phyloP scores from a whole-genome alignment of 2,797 vertebrate genomes.

The Leptoclinus maculatus region DNA sequence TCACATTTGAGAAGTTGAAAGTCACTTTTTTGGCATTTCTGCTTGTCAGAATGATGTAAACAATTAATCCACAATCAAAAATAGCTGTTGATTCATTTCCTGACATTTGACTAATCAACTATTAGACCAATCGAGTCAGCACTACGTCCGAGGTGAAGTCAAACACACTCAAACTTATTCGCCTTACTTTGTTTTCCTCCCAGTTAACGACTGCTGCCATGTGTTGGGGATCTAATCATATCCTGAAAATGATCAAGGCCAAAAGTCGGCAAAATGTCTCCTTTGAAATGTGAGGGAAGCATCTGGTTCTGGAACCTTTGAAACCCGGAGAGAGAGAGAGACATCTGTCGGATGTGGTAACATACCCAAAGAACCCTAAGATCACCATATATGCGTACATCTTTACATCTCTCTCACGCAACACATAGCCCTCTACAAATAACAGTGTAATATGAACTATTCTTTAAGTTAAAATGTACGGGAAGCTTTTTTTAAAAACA shows the following conservation, averaged over 20 bases:
- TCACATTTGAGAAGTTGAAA: neutral
- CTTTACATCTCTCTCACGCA: neutral
- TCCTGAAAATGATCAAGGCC: conserved; percentile 77
- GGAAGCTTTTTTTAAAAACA: conserved; percentile 44
- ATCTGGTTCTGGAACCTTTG: conserved; percentile 77
- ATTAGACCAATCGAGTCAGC: neutral
- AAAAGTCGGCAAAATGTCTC: conserved; percentile 67
- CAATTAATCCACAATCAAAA: neutral
- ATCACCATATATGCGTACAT: conserved; percentile 18
- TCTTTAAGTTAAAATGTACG: neutral
- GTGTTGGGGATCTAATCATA: conserved; percentile 75
- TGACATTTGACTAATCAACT: neutral
- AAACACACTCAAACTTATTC: conserved; percentile 32
- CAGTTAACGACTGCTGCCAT: conserved; percentile 42
- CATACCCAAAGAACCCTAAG: conserved; percentile 7
- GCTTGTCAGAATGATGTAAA: neutral
- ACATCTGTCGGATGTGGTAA: conserved; percentile 65
- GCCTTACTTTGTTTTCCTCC: conserved; percentile 28
- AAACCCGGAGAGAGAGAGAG: conserved; percentile 54
- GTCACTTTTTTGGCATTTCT: neutral
- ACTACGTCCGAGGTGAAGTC: neutral
- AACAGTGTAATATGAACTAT: conserved; percentile 11
- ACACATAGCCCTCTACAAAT: neutral
- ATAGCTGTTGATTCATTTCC: neutral
- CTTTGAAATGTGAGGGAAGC: conserved; percentile 81